Base-by-base conservation (phyloP, 2,113 vertebrate species). In the Chloropsis hardwickii region DNA sequence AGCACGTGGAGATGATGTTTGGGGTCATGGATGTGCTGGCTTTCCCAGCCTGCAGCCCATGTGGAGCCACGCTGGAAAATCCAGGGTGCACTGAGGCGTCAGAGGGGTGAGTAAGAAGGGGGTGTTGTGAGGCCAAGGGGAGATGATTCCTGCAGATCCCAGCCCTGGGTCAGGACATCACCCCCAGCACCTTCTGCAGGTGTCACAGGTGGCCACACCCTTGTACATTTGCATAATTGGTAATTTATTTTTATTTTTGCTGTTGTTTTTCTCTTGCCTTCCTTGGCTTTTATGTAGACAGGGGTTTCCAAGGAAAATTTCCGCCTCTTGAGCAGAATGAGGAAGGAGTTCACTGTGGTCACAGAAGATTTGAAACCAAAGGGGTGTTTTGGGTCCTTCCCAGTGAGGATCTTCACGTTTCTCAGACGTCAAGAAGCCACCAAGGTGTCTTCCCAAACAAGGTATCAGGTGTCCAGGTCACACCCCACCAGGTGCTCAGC, bases 401-500 rank as follows among this genome's bases (percentile, higher is more conserved):
- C 51, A 14, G 45, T 2, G 6, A 64, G 25, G 27, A 44, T 31
- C 25, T 87, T 40, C 8, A 6, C 2, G 5, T 53, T 39, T 60
- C n/a, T 81, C 73, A 21, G 47, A 28, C 18, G 27, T 10, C 12
- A 33, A 22, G 56, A 35, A 71, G 10, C 3, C 73, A 37, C 15
- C 5, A 23, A 64, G 73, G 45, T 6, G 12, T 62, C 35, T 56
- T 45, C n/a, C 28, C 28, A 37, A 90, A 16, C 0, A 1, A 10
- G 0, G 3, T 1, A 1, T 31, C 4, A 21, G 33, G 57, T 74
- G 37, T 17, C 35, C 66, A 33, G 23, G 54, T 47, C 57, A 21
- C 64, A 33, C 20, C 21, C 33, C 45, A 33, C 1, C 1, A 1
- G 0, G 0, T 5, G 21, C 48, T 33, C 39, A 47, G 13, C 45